Base-by-base conservation (phyloP, 1,140 invertebrate genomes). In the Pentalonia nigronervosa region DNA sequence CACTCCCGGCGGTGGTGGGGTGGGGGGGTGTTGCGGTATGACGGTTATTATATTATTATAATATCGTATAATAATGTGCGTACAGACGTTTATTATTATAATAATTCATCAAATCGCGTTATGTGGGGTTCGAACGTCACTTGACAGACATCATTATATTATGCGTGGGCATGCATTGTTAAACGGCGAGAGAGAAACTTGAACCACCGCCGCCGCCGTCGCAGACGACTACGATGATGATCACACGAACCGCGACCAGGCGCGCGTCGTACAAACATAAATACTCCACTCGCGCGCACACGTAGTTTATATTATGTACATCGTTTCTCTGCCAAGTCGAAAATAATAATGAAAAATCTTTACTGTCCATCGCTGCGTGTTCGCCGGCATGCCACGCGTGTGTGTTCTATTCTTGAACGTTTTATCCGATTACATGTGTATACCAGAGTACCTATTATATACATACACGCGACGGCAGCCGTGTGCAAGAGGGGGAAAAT, bases 321-420 rank as follows among this genome's bases (percentile, higher is more conserved):
- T 34, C 48, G 88, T 56, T 56, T 41, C 87, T 89, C 9, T 89
- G 88, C 88, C 88, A 89, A 89, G 88, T 89, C 88, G 50, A 89
- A 89, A 89, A 89, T 89, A 89, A 53, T 89, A 89, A 89, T 89
- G 87, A 89, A 89, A 89, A 89, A 53, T 89, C 87, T 53, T 89
- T 88, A 87, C 84, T 87, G 84, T 87, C 84, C 86, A 48, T 88
- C 86, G 86, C 50, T 4, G 17, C 41, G 41, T 41, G 41, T 41
- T 41, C 41, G 41, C 41, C 41, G 41, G 41, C 48, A 48, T 48
- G 45, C 48, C 1, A 14, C 41, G 30, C n/a, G 86, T 88, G 47
- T 88, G 86, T 21, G 86, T 88, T 48, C 86, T 48, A 48, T 89
- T 88, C 86, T 88, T 50, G 47, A 88, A 88, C 86, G 86, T 48